Base-by-base conservation (phyloP, 1,140 invertebrate genomes). In the Mycetomoellerius zeteki region DNA sequence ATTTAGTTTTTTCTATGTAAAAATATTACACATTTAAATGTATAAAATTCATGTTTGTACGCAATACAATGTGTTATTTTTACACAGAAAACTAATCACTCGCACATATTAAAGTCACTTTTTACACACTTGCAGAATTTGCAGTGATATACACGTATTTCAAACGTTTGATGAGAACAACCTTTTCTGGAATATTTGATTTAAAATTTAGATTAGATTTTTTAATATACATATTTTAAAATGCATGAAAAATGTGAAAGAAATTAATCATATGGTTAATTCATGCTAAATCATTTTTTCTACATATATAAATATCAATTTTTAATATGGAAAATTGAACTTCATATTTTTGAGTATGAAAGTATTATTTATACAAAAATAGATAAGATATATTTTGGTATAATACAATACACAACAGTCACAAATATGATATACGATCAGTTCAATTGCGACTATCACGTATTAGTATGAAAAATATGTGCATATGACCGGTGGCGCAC, bases 401-500 rank as follows among this genome's bases (percentile, higher is more conserved):
- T 10, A 43, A 43, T 43, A 10, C 27, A 19, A 24, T 56, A 30
- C 47, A n/a, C 43, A 8, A 43, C 3, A 30, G 10, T 4, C 12
- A 10, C 37, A 37, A 69, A 33, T 67, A 24, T 24, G 27, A 69
- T 81, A n/a, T 14, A n/a, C 43, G n/a, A 5, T 43, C 8, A 27
- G 7, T 47, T 43, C 8, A 27, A 3, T 47, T 21, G 16, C 33
- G 12, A 24, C 16, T 14, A 30, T 30, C n/a, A 21, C 14, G 33
- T 73, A 47, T 54, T 21, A 52, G 16, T 77, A 33, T 56, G 80
- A 75, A 60, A 84, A 84, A 75, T 47, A 60, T 52, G 19, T 7
- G 14, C 21, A 10, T 19, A 27, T 67, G 12, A 43, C 37, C n/a
- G 58, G 37, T 30, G 58, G 10, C 62, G 73, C 56, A 33, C 30